phyloP scores from a whole-genome alignment of 2,888 invertebrate genomes.

The Archips crataeganus region DNA sequence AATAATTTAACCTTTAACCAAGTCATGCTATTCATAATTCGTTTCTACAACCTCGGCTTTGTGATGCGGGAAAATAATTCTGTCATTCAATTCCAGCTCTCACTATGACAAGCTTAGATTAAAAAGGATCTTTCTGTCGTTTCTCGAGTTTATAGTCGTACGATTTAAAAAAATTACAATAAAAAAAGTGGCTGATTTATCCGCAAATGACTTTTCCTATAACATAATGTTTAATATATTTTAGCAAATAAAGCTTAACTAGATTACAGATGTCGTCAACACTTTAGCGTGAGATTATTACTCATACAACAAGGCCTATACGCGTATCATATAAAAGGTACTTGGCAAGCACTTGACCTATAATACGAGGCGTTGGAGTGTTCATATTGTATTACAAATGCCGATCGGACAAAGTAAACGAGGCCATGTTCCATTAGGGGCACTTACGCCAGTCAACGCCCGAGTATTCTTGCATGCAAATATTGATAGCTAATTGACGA shows the following conservation, averaged over 20 bases:
- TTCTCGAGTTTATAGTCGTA: neutral
- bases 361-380: constrained; percentile 38
- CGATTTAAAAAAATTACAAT: no score
- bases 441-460: constrained; percentile 48
- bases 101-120: neutral
- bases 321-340: constrained; percentile 25
- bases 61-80: neutral
- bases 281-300: constrained; percentile 3
- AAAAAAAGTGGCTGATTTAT: no score
- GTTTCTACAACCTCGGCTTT: neutral
- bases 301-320: constrained; percentile 8
- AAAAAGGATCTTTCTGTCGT: neutral
- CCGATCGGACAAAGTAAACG: constrained; percentile 57
- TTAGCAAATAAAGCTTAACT: no score
- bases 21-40: neutral
- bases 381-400: constrained; percentile 64
- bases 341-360: constrained; percentile 41
- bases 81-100: neutral
- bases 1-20: neutral
- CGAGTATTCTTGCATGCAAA: constrained; percentile 40
- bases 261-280: neutral
- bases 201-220: no score
- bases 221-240: no score
- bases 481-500: constrained; percentile 29
- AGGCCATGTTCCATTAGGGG: constrained; percentile 60